These are phyloP conservation scores for Cryptocheilus praepositus DNA, from an alignment of 2,888 invertebrate genomes.

Conservation along the genomic window DNA sequence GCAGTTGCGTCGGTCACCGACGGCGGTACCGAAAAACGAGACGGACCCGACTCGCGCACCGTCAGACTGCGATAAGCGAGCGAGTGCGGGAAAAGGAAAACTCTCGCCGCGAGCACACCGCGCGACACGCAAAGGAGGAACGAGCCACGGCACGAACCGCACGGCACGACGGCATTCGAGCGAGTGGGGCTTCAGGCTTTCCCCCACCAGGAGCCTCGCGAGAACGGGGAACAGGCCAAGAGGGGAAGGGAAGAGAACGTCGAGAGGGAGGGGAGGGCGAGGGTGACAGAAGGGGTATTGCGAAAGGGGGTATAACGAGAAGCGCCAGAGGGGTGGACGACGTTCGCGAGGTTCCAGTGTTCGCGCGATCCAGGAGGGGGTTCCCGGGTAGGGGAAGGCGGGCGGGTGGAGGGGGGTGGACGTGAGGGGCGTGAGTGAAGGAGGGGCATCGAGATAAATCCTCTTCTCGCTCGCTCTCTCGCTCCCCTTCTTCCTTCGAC, in stretches of 20 bases:
- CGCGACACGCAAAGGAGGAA: conserved; percentile 20
- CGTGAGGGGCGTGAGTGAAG: conserved; percentile 63
- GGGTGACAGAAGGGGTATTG: conserved; percentile 28
- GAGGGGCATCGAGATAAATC: conserved; percentile 51
- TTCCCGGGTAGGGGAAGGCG: background rate
- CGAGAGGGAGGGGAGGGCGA: conserved; percentile 31
- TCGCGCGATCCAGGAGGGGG: conserved; percentile 19
- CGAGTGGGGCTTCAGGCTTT: conserved; percentile 69
- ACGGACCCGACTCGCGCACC: too few relatives aligned
- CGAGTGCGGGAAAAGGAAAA: background rate
- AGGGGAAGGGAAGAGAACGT: conserved; percentile 33
- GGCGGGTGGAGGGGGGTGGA: conserved; percentile 47
- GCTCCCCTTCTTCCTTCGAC: conserved; percentile 36
- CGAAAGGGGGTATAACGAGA: conserved; percentile 21
- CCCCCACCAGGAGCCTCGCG: conserved; percentile 59
- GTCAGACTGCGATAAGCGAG: conserved; percentile 1
- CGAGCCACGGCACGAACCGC: conserved; percentile 61
- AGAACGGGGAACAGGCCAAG: conserved; percentile 31
- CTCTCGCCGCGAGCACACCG: conserved; percentile 9
- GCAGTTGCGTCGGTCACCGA: too few relatives aligned
- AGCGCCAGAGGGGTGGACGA: conserved; percentile 39
- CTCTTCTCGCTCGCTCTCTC: conserved; percentile 13
- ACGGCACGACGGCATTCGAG: conserved; percentile 69
- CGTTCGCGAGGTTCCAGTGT: conserved; percentile 34
- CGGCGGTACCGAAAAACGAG: too few relatives aligned